Evolutionary conservation across 2,797 vertebrate genomes (phyloP), one percentile per base, ranked within the genome.

Genomic region (Phrynocephalus guinanensis): DNA sequence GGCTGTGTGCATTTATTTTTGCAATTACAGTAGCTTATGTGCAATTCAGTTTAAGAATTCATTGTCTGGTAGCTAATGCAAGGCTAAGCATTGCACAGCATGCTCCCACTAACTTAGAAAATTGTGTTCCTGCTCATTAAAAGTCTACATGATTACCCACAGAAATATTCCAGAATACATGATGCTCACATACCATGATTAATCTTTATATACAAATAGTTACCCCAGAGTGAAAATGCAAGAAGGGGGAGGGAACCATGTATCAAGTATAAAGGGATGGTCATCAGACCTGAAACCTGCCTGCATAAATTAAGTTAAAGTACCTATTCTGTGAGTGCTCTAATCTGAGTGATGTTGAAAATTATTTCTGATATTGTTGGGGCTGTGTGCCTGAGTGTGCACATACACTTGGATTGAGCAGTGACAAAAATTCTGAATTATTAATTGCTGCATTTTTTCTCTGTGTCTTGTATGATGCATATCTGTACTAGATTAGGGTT

Each of bases 261-360:
- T 22, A 20, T 0, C 0, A 0, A 11, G 1, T 82, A 20, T 50
- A 63, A 79, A 88, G 63, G 50, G 1, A 6, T n/a, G 30, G n/a
- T 5, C 48, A 79, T n/a, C 60, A 87, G 82, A 70, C 22, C n/a
- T 79, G 3, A 90, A 30, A 68, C 90, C 0, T 81, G 13, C 71
- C 80, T 77, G 24, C 79, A 71, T 16, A 28, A 48, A 22, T 63
- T 20, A 20, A 63, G 24, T 48, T 48, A 44, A 16, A 24, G 38
- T 76, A 0, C 60, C 73, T 78, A 28, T 8, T 90, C 84, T 88
- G 82, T 70, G 38, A 78, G 30, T 0, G 6, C 89, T 81, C 16
- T 48, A 16, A 0, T 0, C 18, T 60, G 84, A 56, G 0, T 86
- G 73, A 16, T 52, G 6, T 56, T 18, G 1, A 33, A 3, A 20